Base-by-base conservation (phyloP, 2,797 vertebrate species). In the Synaphobranchus kaupii region DNA sequence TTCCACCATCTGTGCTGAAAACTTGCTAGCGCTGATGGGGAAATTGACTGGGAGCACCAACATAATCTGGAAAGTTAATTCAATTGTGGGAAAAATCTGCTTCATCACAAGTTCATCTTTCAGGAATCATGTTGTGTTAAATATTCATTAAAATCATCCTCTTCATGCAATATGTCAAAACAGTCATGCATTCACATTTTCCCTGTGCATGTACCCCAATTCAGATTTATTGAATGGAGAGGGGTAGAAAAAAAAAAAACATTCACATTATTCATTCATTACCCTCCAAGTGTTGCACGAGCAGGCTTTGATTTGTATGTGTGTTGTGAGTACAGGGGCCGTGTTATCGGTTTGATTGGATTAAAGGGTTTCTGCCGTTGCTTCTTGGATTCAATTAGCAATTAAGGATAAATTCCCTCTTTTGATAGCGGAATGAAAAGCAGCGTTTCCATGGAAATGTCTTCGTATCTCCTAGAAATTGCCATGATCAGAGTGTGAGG, bases 71-170 rank as follows among this genome's bases (percentile, higher is more conserved):
- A 31, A 73, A 34, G 68, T 31, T 73, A 15, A 73, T 73, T 73
- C 13, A 5, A 34, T 31, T 34, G n/a, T 28, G 4, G 68, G 12
- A 28, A 25, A 15, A 73, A 73, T 73, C 60, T n/a, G 60, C 60
- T n/a, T 25, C 60, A n/a, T 66, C 68, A 0, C 28, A 73, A 31
- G 68, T 34, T 73, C 60, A 66, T 22, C 73, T 78, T 17, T 50
- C 83, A 25, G 28, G 10, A 48, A 66, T 47, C 52, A 4, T 4
- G 47, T 82, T 83, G 22, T 83, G 63, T 83, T 82, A 86, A 86
- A 87, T 84, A 86, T 89, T 86, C 63, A 89, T 88, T 76, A 44
- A 86, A 63, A 87, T 88, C 78, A 56, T 73, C 22, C 82, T 81
- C 20, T 86, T 56, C 28, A 68, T 7, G 39, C 3, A 13, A 44